Base-by-base conservation (phyloP, 2,888 invertebrate genomes). In the Acanthococcus lagerstroemiae region DNA sequence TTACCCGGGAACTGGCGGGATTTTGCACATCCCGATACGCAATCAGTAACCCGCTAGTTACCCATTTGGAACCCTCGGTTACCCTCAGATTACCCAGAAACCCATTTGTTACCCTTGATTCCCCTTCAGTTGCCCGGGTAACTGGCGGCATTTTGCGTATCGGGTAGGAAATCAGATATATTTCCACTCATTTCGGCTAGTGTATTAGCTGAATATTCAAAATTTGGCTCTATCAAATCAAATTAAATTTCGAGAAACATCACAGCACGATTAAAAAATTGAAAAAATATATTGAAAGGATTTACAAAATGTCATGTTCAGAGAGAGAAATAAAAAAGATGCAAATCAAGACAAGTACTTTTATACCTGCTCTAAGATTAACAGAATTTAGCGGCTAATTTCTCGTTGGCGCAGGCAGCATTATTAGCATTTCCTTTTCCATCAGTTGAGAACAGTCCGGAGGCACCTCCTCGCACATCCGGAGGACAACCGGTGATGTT, bases 381-480 rank as follows among this genome's bases (percentile, higher is more conserved):
- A 24, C 63, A 63, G 5, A 63, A 63, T 44, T 63, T 63, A 19
- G 17, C 22, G 2, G 30, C 52, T 4, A 63, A 52, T 63, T 30
- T 54, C 2, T 52, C 52, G 2, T 50, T 54, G 24, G 27, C n/a
- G 19, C 63, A 63, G 3, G 54, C 52, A 1, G 27, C 37, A 9
- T 19, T 22, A 22, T 22, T 22, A 4, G 63, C 27, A 7, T n/a
- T 6, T n/a, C 37, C 52, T 24, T 27, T 37, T 19, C 52, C 63
- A 22, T 24, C 37, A 24, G 17, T 54, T n/a, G 45, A 26, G 24
- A 63, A 63, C 9, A 63, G 25, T 9, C 48, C 37, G 6, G 63
- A 54, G 6, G 21, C 63, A 6, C 52, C 63, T 3, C 9, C 15
- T 19, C 63, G 63, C 1, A 9, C 37, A 21, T 22, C 3, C 4